A percentile compares a stretch with the other conserved stretches of the same genome.
Evolutionary conservation across 1,140 invertebrate species (phyloP).

Genomic region (Lanistes nyassanus): DNA sequence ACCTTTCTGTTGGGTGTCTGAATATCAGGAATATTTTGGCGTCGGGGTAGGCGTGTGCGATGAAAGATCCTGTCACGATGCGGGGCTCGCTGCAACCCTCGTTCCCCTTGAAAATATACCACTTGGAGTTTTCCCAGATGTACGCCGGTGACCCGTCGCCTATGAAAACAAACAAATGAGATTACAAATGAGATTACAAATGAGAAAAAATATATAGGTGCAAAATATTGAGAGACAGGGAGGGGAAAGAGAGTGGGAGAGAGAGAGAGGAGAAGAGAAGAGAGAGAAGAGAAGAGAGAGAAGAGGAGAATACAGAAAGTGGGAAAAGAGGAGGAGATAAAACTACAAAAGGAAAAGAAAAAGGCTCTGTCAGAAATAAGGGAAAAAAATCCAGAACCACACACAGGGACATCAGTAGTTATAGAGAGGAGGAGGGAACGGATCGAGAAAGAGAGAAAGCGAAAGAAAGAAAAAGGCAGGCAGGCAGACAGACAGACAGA

Average conservation of each 20-base stretch:
- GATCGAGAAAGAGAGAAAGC: not conserved
- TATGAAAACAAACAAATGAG: not conserved
- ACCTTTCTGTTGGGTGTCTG: constrained; percentile 20
- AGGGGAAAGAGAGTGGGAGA: too few relatives aligned
- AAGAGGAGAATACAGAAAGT: not conserved
- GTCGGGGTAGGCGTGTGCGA: constrained; percentile 9
- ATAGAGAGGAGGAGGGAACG: not conserved
- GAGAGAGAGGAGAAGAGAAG: too few relatives aligned
- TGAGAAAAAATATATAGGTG: too few relatives aligned
- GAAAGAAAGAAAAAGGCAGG: not conserved
- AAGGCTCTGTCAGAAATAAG: not conserved
- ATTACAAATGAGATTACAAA: too few relatives aligned
- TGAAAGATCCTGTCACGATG: constrained; percentile 12
- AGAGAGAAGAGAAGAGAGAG: not conserved
- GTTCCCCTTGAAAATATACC: constrained; percentile 8
- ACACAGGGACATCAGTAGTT: not conserved
- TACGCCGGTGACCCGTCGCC: constrained; percentile 21
- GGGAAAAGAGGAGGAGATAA: not conserved
- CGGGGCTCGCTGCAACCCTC: constrained; percentile 14
- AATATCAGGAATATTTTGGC: constrained; percentile 17
- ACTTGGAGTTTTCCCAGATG: constrained; percentile 9
- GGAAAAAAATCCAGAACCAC: not conserved
- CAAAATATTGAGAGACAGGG: too few relatives aligned
- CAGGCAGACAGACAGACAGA: not conserved
- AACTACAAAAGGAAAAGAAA: too few relatives aligned